Evolutionary conservation across 2,113 vertebrate genomes (phyloP), one percentile per base, ranked within the genome.

Genomic region (Actenoides lindsayi): DNA sequence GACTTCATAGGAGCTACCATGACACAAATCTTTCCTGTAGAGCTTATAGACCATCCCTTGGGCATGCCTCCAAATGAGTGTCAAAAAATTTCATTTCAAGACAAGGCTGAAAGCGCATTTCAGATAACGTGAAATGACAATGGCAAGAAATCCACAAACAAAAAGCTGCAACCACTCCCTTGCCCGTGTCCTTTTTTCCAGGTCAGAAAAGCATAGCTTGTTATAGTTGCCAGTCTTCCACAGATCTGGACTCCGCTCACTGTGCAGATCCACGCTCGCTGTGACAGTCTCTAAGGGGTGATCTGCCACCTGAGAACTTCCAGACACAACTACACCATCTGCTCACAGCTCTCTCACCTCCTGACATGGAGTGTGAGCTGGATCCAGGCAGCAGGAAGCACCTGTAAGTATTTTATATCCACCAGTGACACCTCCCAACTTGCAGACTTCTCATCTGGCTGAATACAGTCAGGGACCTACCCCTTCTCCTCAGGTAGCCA

Each of bases 251-350:
- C 17, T 63, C 53, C 30, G 25, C 68, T 73, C 3, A 0, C 56
- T 5, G 2, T 44, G 57, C 68, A 31, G 64, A n/a, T 24, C 84
- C 42, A 14, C 0, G 7, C 80, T 91, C 17, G 10, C 91, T n/a
- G 24, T n/a, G 84, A 89, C 33, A 69, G 73, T 87, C 82, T 65
- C 93, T 13, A 27, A 73, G 68, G 76, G 71, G 75, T 23, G 87
- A 94, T 87, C 87, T 87, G 35, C 87, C 93, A 87, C 75, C 94
- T 94, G 95, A 97, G 82, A 93, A 91, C 87, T 93, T 96, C 95
- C 95, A 97, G 93, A 93, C 63, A 75, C 82, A 71, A 8, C 93
- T 89, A 91, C 74, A 68, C 85, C 91, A 95, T 94, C 87, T 76
- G 83, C 73, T 93, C 84, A 13, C 68, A 60, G 68, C 87, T 68